phyloP scores from a whole-genome alignment of 2,888 invertebrate genomes.

The Candidula unifasciata region DNA sequence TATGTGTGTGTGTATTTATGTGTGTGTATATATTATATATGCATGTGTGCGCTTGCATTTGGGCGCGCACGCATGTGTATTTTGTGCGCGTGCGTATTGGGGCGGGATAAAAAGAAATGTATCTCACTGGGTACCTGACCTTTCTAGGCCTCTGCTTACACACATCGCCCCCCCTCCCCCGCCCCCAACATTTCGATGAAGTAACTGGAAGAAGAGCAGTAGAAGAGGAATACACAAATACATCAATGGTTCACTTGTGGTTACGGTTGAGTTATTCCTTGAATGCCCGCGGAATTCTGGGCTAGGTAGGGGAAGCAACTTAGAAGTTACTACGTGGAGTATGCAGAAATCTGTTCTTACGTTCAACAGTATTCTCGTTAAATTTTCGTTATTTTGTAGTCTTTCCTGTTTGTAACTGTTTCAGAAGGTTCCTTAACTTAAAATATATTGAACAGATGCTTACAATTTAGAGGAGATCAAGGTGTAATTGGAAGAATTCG shows the following conservation, averaged over 20 bases:
- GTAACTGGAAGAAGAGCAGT: neutral
- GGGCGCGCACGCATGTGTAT: no score
- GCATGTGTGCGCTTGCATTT: no score
- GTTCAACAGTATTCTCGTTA: neutral
- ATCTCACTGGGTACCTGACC: no score
- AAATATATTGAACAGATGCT: neutral
- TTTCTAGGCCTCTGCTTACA: no score
- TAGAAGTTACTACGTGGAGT: neutral
- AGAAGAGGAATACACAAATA: neutral
- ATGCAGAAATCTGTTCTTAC: neutral
- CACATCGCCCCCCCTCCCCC: neutral
- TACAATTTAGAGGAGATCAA: no score
- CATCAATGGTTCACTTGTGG: neutral
- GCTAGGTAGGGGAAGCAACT: conserved; percentile 2
- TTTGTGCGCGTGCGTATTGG: no score
- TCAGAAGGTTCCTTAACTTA: neutral
- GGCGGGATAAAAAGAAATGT: no score
- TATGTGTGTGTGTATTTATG: neutral
- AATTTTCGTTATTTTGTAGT: neutral
- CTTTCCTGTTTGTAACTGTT: neutral
- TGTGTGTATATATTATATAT: no score
- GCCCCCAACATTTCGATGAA: no score
- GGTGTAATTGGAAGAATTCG: no score
- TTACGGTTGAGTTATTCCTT: neutral
- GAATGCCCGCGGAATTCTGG: neutral